Percentiles rank a stretch among this genome's conserved stretches.
These are phyloP conservation scores for Notechis scutatus DNA, from an alignment of 2,113 vertebrate species.

Conservation along the genomic window DNA sequence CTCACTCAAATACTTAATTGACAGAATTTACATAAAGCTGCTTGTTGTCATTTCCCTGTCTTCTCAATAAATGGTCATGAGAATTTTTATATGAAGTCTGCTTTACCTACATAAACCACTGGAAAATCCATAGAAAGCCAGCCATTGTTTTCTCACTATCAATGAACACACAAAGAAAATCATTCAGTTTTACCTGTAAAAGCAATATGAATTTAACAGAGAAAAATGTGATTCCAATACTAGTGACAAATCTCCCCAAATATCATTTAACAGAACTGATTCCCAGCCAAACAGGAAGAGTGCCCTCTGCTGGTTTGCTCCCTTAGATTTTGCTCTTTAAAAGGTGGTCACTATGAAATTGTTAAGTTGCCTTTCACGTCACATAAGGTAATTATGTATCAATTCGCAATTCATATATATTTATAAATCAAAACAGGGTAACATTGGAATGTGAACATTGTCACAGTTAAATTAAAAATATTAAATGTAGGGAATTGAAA, in stretches of 20 bases:
- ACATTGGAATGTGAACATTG: neutral
- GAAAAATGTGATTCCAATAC: neutral
- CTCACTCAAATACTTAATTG: neutral
- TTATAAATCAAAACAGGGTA: neutral
- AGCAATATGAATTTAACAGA: neutral
- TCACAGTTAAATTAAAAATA: neutral
- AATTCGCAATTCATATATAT: rapidly evolving
- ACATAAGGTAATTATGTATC: neutral
- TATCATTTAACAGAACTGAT: neutral
- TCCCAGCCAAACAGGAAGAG: conserved; percentile 15
- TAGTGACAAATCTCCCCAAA: neutral
- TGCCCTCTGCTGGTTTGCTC: conserved; percentile 46
- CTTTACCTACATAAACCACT: neutral
- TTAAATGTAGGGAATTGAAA: neutral
- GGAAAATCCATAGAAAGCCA: neutral
- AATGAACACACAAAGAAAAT: rapidly evolving
- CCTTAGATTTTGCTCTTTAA: neutral
- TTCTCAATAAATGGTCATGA: neutral
- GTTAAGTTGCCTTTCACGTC: rapidly evolving
- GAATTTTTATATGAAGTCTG: neutral
- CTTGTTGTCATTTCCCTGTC: neutral
- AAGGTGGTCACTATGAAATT: neutral
- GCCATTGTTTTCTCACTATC: rapidly evolving
- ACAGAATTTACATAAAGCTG: neutral
- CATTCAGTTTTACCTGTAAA: neutral